Evolutionary conservation across 2,113 vertebrate species (phyloP).

Genomic region (Empidonax traillii): DNA sequence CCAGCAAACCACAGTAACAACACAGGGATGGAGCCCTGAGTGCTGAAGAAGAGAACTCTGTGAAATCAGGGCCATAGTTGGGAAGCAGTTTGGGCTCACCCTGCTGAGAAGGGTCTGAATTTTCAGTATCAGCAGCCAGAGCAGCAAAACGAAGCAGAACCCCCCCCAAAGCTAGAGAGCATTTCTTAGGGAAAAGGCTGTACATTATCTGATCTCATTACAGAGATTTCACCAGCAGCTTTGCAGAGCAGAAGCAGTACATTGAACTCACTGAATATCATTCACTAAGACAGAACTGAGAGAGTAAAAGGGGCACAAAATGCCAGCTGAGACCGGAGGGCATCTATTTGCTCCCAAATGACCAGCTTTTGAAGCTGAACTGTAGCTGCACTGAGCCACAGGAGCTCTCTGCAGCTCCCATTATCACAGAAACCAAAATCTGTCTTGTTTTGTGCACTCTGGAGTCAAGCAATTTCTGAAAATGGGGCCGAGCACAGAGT

Average conservation of each 20-base stretch:
- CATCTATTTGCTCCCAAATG: slow-evolving; percentile 37
- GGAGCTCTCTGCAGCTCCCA: slow-evolving; percentile 39
- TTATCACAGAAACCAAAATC: not conserved
- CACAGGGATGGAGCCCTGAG: not conserved
- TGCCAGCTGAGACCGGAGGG: slow-evolving; percentile 57
- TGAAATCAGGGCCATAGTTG: not conserved
- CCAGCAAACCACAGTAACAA: not conserved
- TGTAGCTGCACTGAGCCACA: not conserved
- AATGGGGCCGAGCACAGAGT: not conserved
- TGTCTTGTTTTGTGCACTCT: not conserved
- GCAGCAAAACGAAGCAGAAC: slow-evolving; percentile 33
- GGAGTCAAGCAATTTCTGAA: not conserved
- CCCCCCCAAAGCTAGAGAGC: slow-evolving; percentile 18
- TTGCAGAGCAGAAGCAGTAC: slow-evolving; percentile 26
- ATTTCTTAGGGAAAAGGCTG: slow-evolving; percentile 11
- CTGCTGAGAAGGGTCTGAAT: not conserved
- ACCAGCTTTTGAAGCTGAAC: not conserved
- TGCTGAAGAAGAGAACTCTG: not conserved
- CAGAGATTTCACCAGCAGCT: slow-evolving; percentile 25
- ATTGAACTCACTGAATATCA: slow-evolving; percentile 41
- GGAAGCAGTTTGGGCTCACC: not conserved
- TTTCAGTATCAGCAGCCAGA: slow-evolving; percentile 1
- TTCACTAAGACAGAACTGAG: slow-evolving; percentile 51
- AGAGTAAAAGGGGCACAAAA: slow-evolving; percentile 51
- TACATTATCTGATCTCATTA: slow-evolving; percentile 51